A percentile compares a stretch with the other conserved stretches of the same genome.
These are phyloP conservation scores for Phalacrocorax carbo DNA, from an alignment of 2,113 vertebrate genomes.

Conservation along the genomic window DNA sequence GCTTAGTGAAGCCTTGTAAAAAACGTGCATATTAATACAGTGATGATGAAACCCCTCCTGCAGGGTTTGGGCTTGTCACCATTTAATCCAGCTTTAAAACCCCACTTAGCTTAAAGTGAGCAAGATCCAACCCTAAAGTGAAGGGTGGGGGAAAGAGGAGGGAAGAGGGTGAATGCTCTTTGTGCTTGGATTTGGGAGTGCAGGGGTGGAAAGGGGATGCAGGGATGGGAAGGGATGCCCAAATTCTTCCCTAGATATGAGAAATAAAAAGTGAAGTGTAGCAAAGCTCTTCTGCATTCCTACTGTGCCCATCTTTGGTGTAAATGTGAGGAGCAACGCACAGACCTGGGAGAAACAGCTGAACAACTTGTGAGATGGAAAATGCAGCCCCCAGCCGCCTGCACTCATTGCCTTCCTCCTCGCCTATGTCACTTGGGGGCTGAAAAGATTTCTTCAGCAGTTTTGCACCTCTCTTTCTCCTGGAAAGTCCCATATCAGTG, in stretches of 20 bases:
- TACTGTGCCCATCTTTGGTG: background rate
- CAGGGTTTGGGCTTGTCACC: background rate
- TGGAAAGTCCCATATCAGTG: background rate
- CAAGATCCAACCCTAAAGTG: background rate
- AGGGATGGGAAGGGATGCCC: background rate
- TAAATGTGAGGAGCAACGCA: background rate
- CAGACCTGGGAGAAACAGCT: background rate
- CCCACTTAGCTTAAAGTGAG: background rate
- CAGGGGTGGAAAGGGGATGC: too few relatives aligned
- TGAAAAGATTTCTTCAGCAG: background rate
- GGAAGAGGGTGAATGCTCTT: background rate
- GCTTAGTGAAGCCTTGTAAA: background rate
- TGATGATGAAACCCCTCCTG: background rate
- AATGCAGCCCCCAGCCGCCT: background rate
- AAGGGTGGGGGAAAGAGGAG: background rate
- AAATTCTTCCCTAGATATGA: background rate
- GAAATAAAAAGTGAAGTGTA: background rate
- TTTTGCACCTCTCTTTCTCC: background rate
- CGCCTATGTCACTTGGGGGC: too few relatives aligned
- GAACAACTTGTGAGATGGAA: background rate
- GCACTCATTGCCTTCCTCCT: background rate
- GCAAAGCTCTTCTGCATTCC: background rate
- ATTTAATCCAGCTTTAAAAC: background rate
- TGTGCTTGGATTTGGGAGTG: background rate
- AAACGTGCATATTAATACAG: background rate